Evolutionary conservation across 2,797 vertebrate genomes (phyloP), one percentile per base, ranked within the genome.

Genomic region (Sebastes cheni): DNA sequence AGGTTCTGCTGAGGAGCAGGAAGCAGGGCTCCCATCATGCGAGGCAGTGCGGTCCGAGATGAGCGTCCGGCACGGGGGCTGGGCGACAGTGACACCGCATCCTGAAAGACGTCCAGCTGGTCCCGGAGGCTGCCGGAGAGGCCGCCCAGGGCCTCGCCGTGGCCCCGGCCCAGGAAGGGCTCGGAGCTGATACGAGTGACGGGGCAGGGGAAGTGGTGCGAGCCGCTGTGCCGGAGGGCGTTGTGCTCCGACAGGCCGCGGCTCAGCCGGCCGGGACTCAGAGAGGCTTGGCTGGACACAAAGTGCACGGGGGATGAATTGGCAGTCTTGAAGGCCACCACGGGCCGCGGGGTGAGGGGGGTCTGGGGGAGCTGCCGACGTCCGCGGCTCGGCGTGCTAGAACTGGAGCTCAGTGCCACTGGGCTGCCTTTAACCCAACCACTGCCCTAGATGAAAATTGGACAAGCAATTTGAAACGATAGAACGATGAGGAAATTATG

Each of bases 311-410:
- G 97, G 66, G 97, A 98, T 81, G 97, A 98, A 94, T 97, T 96
- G 88, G 97, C 97, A 77, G 98, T 99, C 96, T 97, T 98, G 96
- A 97, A 99, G 85, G 97, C 97, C 94, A 99, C 95, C 89, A 95
- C 97, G 80, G 97, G 98, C 20, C 97, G 97, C 5, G 97, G 97
- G 77, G 97, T 98, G 86, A 97, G 94, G 55, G 97, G 98, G 72
- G 97, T 98, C 96, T 97, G 98, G 75, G 98, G 98, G 84, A 99
- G 97, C 96, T 98, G 98, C 91, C 98, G 97, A 89, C 97, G 97
- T 82, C 97, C 97, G 5, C 96, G 96, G 93, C 96, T 97, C 2
- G 98, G 96, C 78, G 96, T 97, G 95, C 97, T 98, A 94, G 96
- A 96, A 95, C 95, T 96, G 92, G 97, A 98, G 94, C 95, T 97